Conservation (phyloP, 2,888 invertebrate species). For the Nomada ruficornis region DNA sequence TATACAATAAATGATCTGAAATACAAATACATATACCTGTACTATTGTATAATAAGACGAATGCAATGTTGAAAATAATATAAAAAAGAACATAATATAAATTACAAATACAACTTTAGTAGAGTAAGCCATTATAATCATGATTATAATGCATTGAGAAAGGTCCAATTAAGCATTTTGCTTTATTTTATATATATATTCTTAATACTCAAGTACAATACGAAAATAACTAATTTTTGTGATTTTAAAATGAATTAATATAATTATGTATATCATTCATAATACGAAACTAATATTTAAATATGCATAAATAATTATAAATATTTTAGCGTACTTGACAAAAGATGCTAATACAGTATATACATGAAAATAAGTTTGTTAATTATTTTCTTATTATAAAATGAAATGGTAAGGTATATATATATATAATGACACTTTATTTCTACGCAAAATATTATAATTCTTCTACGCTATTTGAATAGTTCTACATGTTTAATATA, state of each 20-base stretch:
- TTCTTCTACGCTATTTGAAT: slow-evolving; percentile 9
- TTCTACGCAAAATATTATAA: slow-evolving; percentile 18
- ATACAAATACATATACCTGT: neutral
- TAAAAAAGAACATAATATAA: neutral
- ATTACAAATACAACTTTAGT: neutral
- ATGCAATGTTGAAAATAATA: slow-evolving; percentile 4
- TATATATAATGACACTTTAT: slow-evolving; percentile 5
- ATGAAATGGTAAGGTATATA: neutral
- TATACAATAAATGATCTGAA: slow-evolving; percentile 14
- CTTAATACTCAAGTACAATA: neutral
- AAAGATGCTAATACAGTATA: neutral
- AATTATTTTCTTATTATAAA: neutral
- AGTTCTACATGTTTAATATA: neutral
- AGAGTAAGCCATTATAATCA: neutral
- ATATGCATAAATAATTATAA: neutral
- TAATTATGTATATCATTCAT: too few species aligned
- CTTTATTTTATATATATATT: slow-evolving; percentile 1
- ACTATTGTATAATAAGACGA: slow-evolving; percentile 13
- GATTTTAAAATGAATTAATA: too few species aligned
- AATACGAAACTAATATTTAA: too few species aligned
- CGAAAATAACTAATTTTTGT: too few species aligned
- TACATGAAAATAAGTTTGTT: neutral
- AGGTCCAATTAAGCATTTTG: slow-evolving; percentile 3
- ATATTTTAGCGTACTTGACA: neutral
- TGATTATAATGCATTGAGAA: neutral